Percentiles rank a stretch among this genome's conserved stretches.
Conservation (phyloP, 1,140 invertebrate genomes). For the Hetaerina americana region DNA sequence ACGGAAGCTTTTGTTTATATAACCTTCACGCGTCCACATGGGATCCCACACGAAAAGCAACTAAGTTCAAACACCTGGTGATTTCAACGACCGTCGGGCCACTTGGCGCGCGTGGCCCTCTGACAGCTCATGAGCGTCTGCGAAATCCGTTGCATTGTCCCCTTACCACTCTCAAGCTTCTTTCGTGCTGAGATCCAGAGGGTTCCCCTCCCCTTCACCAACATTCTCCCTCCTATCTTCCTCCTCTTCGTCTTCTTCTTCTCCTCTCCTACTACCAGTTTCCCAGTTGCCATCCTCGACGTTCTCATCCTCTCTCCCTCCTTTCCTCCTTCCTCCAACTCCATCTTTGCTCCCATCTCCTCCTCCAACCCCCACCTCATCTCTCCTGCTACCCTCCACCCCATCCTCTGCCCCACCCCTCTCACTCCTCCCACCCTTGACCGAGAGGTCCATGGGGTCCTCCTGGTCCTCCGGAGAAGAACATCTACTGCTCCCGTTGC, state of each 20-base stretch:
- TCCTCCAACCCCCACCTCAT: neutral
- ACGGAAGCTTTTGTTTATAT: too few relatives aligned
- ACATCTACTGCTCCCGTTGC: conserved; percentile 16
- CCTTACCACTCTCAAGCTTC: too few relatives aligned
- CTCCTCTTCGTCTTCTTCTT: conserved; percentile 26
- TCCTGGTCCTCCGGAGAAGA: conserved; percentile 22
- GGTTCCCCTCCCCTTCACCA: conserved; percentile 41
- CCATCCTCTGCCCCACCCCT: conserved; percentile 31
- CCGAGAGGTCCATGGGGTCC: conserved; percentile 36
- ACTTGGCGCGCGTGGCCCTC: too few relatives aligned
- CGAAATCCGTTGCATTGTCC: too few relatives aligned
- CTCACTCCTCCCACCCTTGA: conserved; percentile 42
- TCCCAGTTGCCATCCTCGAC: neutral
- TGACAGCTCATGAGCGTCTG: too few relatives aligned
- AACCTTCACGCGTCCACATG: too few relatives aligned
- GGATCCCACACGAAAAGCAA: too few relatives aligned
- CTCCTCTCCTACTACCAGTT: conserved; percentile 6
- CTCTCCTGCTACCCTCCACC: neutral
- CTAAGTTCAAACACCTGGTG: too few relatives aligned
- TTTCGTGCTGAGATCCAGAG: conserved; percentile 50
- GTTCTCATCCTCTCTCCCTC: conserved; percentile 10
- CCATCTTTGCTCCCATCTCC: conserved; percentile 7
- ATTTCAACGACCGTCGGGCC: too few relatives aligned
- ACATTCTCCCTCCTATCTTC: conserved; percentile 37
- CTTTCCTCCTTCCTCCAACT: conserved; percentile 34